Percentiles rank a stretch among this genome's conserved stretches.
Evolutionary conservation across 2,888 invertebrate genomes (phyloP).

Genomic region (Heteropelma amictum): DNA sequence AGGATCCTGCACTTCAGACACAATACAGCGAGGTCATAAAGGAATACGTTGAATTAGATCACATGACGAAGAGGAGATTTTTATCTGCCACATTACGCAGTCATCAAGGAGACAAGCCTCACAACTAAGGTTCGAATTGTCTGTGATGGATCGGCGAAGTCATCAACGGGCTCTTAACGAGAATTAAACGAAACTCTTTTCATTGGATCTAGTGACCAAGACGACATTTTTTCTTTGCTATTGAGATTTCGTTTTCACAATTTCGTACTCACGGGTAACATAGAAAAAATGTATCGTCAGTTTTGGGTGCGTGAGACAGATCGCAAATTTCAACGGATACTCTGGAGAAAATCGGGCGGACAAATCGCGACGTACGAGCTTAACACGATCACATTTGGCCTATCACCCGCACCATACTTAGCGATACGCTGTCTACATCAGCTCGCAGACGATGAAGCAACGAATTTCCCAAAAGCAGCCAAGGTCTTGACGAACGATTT

Average conservation of each 20-base stretch:
- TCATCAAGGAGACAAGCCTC: slow-evolving; percentile 46
- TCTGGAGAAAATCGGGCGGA: slow-evolving; percentile 40
- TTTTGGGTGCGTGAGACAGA: slow-evolving; percentile 47
- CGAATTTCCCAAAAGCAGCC: slow-evolving; percentile 2
- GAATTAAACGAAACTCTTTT: slow-evolving; percentile 54
- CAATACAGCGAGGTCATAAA: slow-evolving; percentile 54
- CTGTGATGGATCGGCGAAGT: slow-evolving; percentile 58
- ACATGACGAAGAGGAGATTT: slow-evolving; percentile 53
- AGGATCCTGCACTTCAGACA: neutral
- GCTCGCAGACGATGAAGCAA: slow-evolving; percentile 33
- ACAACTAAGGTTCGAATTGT: slow-evolving; percentile 61
- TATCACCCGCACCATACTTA: slow-evolving; percentile 42
- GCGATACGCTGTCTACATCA: too few relatives aligned
- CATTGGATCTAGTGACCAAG: slow-evolving; percentile 60
- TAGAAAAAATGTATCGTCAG: slow-evolving; percentile 62
- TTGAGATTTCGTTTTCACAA: slow-evolving; percentile 54
- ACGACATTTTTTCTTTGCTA: slow-evolving; percentile 57
- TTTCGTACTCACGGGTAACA: slow-evolving; percentile 59
- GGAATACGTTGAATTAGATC: slow-evolving; percentile 57
- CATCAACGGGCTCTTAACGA: slow-evolving; percentile 48
- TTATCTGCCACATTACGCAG: slow-evolving; percentile 57
- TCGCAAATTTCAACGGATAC: slow-evolving; percentile 32
- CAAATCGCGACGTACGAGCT: slow-evolving; percentile 30
- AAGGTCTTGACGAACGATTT: slow-evolving; percentile 15
- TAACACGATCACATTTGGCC: too few relatives aligned